Evolutionary conservation across 2,113 vertebrate species (phyloP), one percentile per base, ranked within the genome.

Genomic region (Chinchilla lanigera): DNA sequence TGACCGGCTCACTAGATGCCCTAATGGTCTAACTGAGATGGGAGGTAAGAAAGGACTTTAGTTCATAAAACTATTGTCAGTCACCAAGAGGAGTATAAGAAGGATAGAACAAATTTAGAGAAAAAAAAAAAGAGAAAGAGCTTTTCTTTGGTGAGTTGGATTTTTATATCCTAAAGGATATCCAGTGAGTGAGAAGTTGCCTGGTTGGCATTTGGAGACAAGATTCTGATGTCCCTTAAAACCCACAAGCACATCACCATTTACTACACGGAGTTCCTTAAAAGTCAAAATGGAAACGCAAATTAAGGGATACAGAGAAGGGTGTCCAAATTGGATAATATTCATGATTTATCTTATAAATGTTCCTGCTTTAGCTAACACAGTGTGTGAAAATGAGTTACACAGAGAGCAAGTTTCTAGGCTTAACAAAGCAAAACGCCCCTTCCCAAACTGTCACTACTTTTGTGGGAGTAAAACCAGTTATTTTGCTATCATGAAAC

Each of bases 391-490:
- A 95, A 95, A 89, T 83, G 12, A 94, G 41, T n/a, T 89, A 22
- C 30, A 56, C 85, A 60, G 30, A 56, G 6, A 93, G 2, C 38
- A 16, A 60, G 7, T 11, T 38, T 6, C 44, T 38, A 41, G 13
- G 24, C 52, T 75, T 69, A n/a, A 60, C 87, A 90, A 30, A 63
- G 26, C 30, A 80, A 35, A 80, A 33, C 28, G 17, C 13, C 16
- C 3, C 26, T 47, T 47, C 41, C 2, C 86, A 20, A 78, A 24
- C 35, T 73, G 13, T 86, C 75, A 82, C 13, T 81, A 24, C 92
- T 90, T 94, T 56, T 38, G 35, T 17, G 96, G 60, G 16, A 92
- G 54, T 92, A 26, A 78, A 93, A 92, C 9, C 12, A 86, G 44
- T 84, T 96, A 24, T 88, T 96, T 94, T 54, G 44, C 30, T 86